Evolutionary conservation across 2,113 vertebrate genomes (phyloP), one percentile per base, ranked within the genome.

Genomic region (Falco punctatus): DNA sequence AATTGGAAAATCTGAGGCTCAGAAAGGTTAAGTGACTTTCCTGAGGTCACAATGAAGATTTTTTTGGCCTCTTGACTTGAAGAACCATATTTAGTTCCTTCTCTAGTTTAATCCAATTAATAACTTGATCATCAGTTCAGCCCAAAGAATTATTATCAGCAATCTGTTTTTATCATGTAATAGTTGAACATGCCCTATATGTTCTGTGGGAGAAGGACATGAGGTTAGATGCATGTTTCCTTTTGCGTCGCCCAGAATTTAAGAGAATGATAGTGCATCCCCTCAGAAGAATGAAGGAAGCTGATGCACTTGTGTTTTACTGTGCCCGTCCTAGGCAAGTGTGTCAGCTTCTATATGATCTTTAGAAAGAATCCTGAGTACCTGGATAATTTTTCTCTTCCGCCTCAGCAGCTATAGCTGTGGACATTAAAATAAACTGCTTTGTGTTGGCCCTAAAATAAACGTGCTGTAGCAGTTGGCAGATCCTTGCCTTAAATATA

Each of bases 1-100:
- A 92, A 93, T 59, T 94, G 85, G 85, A 92, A 93, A 95, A 86
- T 69, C 8, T 6, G 42, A 78, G 49, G 15, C 59, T 96, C 18
- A 70, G 67, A 86, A 93, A 92, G 11, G 38, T 73, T 82, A 92
- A 92, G 44, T 70, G 49, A 51, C 51, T 92, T 85, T 87, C 51
- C 51, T 70, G 28, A 88, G 82, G 81, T 86, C 69, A 80, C 73
- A 61, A 3, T 28, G 52, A 30, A 49, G 54, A 42, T 54, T 42
- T 84, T 83, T 86, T 77, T 82, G 33, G 88, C 85, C 61, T 83
- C 64, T 86, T 92, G 62, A 35, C 74, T 62, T 82, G 27, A 89
- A 86, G 51, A 73, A 48, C 35, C n/a, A 15, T 73, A 70, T 83
- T 86, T 94, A 94, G 67, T 55, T 96, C 42, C 52, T 82, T 82